Percentiles rank a stretch among this genome's conserved stretches.
Conservation (phyloP, 2,888 invertebrate species). For the Linnaemya tessellans region DNA sequence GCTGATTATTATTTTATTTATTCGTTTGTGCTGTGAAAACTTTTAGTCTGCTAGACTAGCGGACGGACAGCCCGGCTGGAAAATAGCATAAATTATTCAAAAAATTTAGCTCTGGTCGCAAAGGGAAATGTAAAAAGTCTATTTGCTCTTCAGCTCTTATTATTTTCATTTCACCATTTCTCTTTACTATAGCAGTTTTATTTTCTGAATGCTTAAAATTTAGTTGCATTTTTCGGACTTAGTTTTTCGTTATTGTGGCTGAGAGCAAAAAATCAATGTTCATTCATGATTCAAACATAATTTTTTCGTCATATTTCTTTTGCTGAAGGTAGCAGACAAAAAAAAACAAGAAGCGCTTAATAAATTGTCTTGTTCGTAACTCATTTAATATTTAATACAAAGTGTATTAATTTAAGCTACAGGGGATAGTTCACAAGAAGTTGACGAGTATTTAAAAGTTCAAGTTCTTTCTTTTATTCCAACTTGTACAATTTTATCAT, state of each 20-base stretch:
- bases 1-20: slow-evolving; percentile 30
- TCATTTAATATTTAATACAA: slow-evolving; percentile 8
- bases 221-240: slow-evolving; percentile 57
- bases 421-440: background rate
- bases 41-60: slow-evolving; percentile 52
- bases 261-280: background rate
- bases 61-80: slow-evolving; percentile 17
- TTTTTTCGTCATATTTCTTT: background rate
- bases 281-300: slow-evolving; percentile 1
- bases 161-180: slow-evolving; percentile 36
- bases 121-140: slow-evolving; percentile 55
- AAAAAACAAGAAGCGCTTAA: background rate
- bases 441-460: background rate
- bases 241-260: slow-evolving; percentile 45
- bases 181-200: slow-evolving; percentile 26
- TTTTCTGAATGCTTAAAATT: slow-evolving; percentile 25
- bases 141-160: slow-evolving; percentile 38
- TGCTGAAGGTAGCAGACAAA: background rate
- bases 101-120: slow-evolving; percentile 52
- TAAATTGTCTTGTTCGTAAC: background rate
- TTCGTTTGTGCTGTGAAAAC: slow-evolving; percentile 45
- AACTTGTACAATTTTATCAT: background rate
- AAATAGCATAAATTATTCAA: slow-evolving; percentile 66
- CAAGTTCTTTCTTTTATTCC: background rate
- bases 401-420: background rate